These are phyloP conservation scores for Stylophora pistillata DNA, from an alignment of 64 coral and sea anemone species.

Conservation along the genomic window DNA sequence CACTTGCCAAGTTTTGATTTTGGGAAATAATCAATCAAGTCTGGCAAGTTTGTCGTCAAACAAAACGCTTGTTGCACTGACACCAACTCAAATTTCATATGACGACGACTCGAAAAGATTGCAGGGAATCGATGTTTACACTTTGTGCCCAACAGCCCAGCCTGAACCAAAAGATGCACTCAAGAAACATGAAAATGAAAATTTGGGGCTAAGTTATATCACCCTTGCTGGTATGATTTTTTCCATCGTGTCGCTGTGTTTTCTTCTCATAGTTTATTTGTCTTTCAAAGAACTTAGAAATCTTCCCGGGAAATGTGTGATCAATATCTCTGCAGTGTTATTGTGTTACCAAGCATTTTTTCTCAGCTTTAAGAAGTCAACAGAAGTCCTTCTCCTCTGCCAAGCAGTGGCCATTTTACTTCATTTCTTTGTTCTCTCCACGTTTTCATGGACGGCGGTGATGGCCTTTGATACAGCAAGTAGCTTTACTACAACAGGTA, in stretches of 20 bases:
- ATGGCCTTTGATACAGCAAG: constrained; percentile 37
- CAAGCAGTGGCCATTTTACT: constrained; percentile 6
- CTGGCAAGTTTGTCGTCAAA: neutral
- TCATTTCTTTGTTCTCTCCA: constrained; percentile 8
- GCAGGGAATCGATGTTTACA: neutral
- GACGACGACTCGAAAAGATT: too few species aligned
- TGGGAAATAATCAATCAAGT: neutral
- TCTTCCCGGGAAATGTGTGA: constrained; percentile 33
- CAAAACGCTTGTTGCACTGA: neutral
- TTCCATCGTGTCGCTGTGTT: constrained; percentile 13
- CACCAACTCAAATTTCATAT: neutral
- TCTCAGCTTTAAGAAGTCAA: neutral
- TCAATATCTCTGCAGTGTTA: constrained; percentile 27
- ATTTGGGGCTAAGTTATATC: neutral
- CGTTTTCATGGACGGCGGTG: constrained; percentile 32
- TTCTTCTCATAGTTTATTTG: constrained; percentile 1
- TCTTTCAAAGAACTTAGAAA: constrained; percentile 20
- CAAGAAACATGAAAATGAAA: neutral
- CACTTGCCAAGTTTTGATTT: neutral
- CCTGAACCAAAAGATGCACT: neutral
- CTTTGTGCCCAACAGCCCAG: neutral
- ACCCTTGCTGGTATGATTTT: neutral
- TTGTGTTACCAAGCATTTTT: constrained; percentile 31
- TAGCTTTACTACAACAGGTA: neutral
- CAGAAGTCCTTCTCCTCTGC: neutral